Evolutionary conservation across 2,113 vertebrate species (phyloP).

Genomic region (Cavia aperea): DNA sequence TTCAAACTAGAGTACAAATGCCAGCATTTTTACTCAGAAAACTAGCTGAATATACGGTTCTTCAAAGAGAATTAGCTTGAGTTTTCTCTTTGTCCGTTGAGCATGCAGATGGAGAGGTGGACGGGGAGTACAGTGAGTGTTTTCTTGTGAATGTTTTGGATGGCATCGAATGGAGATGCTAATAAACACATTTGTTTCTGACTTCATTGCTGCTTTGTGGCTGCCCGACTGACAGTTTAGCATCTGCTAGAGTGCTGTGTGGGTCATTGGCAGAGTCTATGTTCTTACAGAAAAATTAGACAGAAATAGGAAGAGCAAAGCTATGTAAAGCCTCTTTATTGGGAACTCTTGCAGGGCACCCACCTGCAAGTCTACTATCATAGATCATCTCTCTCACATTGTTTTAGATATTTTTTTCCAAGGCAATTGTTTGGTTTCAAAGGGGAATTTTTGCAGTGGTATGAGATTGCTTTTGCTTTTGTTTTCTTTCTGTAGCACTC

Average conservation of each 20-base stretch:
- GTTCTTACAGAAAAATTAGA: background rate
- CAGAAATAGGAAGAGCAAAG: background rate
- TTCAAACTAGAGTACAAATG: background rate
- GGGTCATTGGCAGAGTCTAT: background rate
- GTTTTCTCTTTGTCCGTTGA: conserved; percentile 3
- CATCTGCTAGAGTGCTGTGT: conserved; percentile 43
- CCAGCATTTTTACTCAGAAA: background rate
- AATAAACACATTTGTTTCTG: conserved; percentile 46
- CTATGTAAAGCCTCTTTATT: background rate
- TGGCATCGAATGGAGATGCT: background rate
- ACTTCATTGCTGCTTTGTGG: background rate
- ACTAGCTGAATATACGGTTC: background rate
- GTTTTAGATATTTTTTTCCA: background rate
- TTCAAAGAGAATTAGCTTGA: background rate
- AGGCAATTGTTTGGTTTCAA: background rate
- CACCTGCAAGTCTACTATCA: background rate
- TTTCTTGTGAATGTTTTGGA: background rate
- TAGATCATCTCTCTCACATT: background rate
- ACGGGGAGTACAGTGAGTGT: background rate
- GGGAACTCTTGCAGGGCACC: background rate
- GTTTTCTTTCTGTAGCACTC: background rate
- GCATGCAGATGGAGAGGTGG: background rate
- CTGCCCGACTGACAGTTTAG: conserved; percentile 26
- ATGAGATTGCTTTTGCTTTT: background rate
- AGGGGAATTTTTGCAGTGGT: background rate